Conservation (phyloP, 2,888 invertebrate species). For the Spialia ferax region DNA sequence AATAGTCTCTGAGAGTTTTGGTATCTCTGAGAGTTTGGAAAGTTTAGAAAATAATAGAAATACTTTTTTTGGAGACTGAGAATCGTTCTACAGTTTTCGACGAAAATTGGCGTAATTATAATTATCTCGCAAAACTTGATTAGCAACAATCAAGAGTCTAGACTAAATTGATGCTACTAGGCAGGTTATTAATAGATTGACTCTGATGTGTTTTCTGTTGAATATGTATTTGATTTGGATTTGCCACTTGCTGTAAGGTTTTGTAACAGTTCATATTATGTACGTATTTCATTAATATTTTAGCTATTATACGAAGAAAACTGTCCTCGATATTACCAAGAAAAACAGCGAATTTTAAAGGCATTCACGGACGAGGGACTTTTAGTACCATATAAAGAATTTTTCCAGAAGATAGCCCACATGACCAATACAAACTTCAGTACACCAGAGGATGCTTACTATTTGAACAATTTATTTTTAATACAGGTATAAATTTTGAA, state of each 20-base stretch:
- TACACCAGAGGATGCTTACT: constrained; percentile 78
- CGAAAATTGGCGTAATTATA: neutral
- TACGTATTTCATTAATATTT: constrained; percentile 46
- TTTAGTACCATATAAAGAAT: constrained; percentile 72
- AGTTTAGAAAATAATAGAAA: too few relatives aligned
- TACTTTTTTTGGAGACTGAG: neutral
- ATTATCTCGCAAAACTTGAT: neutral
- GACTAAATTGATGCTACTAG: neutral
- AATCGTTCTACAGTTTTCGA: neutral
- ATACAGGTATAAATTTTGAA: constrained; percentile 68
- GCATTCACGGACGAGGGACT: constrained; percentile 75
- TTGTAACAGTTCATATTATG: too few relatives aligned
- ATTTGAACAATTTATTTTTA: constrained; percentile 77
- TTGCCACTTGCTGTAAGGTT: too few relatives aligned
- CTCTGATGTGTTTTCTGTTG: neutral
- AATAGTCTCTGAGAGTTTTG: too few relatives aligned
- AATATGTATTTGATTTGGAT: neutral
- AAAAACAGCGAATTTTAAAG: constrained; percentile 73
- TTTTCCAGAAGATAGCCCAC: constrained; percentile 77
- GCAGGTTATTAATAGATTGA: neutral
- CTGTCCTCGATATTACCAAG: constrained; percentile 77
- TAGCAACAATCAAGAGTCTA: neutral
- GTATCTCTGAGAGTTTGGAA: too few relatives aligned
- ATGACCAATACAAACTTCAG: constrained; percentile 81
- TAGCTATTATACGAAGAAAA: constrained; percentile 80